Evolutionary conservation across 2,113 vertebrate genomes (phyloP).

Genomic region (Cryptomyrus ogoouensis): DNA sequence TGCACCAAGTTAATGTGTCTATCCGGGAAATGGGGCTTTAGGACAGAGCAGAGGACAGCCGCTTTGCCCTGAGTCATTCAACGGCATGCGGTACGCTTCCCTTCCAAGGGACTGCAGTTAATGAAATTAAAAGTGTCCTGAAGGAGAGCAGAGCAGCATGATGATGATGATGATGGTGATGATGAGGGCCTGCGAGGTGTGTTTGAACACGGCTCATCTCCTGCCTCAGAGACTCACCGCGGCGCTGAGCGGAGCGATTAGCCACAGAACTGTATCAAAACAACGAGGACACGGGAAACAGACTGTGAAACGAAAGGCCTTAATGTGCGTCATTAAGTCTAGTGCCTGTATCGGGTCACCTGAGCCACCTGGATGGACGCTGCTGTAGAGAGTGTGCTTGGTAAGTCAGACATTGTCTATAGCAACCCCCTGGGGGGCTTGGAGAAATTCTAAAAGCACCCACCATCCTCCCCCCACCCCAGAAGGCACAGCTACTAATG

Average conservation of each 20-base stretch:
- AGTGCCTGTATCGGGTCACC: background rate
- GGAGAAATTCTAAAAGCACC: background rate
- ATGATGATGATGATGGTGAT: slow-evolving; percentile 32
- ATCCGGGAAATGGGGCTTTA: slow-evolving; percentile 30
- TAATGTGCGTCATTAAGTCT: slow-evolving; percentile 32
- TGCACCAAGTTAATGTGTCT: slow-evolving; percentile 40
- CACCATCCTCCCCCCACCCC: background rate
- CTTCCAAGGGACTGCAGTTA: slow-evolving; percentile 23
- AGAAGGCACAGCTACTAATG: background rate
- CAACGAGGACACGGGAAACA: slow-evolving; percentile 19
- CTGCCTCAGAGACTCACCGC: slow-evolving; percentile 29
- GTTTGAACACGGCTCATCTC: slow-evolving; percentile 19
- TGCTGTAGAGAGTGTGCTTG: background rate
- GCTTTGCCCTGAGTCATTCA: slow-evolving; percentile 23
- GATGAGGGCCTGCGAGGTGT: slow-evolving; percentile 23
- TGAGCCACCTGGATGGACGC: background rate
- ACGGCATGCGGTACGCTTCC: slow-evolving; percentile 16
- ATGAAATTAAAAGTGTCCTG: slow-evolving; percentile 36
- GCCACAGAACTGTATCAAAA: slow-evolving; percentile 30
- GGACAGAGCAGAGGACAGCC: slow-evolving; percentile 13
- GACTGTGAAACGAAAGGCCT: slow-evolving; percentile 16
- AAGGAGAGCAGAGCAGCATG: slow-evolving; percentile 25
- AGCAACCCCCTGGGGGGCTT: background rate
- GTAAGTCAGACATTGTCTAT: background rate
- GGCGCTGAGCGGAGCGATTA: slow-evolving; percentile 30